Percentiles rank a stretch among this genome's conserved stretches.
Evolutionary conservation across 2,797 vertebrate genomes (phyloP).

Genomic region (Crocodylus rhombifer): DNA sequence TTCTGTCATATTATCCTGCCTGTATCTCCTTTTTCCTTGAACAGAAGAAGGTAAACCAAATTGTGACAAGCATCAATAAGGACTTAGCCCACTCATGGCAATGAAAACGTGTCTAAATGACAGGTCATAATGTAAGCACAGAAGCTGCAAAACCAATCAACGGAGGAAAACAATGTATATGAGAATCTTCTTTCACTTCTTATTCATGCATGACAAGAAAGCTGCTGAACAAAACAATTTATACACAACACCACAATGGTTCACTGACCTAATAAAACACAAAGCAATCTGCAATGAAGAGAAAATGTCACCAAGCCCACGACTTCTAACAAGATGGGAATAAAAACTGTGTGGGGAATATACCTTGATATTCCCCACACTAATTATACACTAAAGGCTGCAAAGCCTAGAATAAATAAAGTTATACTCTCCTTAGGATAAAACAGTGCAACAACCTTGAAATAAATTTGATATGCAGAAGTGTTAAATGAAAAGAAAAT

Average conservation of each 20-base stretch:
- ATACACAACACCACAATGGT: conserved; percentile 35
- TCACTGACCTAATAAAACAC: conserved; percentile 64
- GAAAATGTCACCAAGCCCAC: conserved; percentile 49
- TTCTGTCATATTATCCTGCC: background rate
- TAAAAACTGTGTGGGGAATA: conserved; percentile 27
- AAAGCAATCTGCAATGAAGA: conserved; percentile 53
- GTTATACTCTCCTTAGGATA: background rate
- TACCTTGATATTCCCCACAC: conserved; percentile 50
- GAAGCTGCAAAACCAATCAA: conserved; percentile 53
- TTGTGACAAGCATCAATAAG: background rate
- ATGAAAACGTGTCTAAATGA: conserved; percentile 17
- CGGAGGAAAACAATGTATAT: conserved; percentile 26
- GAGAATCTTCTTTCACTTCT: conserved; percentile 36
- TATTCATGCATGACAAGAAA: conserved; percentile 35
- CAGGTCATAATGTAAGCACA: conserved; percentile 40
- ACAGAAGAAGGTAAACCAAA: conserved; percentile 30
- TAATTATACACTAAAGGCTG: conserved; percentile 33
- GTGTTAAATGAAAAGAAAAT: background rate
- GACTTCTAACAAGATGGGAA: conserved; percentile 49
- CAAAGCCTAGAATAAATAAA: conserved; percentile 31
- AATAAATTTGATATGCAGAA: background rate
- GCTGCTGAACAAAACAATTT: conserved; percentile 45
- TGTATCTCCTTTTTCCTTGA: conserved; percentile 6
- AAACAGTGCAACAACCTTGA: background rate
- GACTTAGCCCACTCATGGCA: background rate